Evolutionary conservation across 2,888 invertebrate genomes (phyloP), one percentile per base, ranked within the genome.

Genomic region (Drosophila picticornis): DNA sequence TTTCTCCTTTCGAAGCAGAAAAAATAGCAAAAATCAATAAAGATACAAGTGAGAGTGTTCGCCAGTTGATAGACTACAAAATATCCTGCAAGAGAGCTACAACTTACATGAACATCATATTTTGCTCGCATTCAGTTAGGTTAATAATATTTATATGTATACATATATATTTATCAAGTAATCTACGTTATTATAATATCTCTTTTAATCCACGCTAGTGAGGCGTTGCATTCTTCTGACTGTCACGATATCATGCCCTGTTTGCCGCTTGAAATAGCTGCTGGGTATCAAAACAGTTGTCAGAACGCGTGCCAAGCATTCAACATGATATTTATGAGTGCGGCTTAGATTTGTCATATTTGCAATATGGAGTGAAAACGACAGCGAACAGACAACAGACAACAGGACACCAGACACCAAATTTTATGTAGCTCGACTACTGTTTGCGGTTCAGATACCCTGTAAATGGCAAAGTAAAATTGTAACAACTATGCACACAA

Each of bases 271-370:
- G 3, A 10, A 9, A 9, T 13, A 10, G 2, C 16, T 27, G 27
- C 13, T 56, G 68, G 46, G 36, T 56, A 68, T 52, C 32, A 46
- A 46, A 56, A 68, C 60, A 61, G 43, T 43, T 51, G 71, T 40
- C 36, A 22, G 40, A 50, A 36, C 43, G 56, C 53, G 63, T 64
- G 70, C 46, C 77, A n/a, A 60, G 56, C 73, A 77, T 65, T 79
- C 65, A 56, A 32, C 65, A 56, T 22, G 61, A 65, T 56, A 65
- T 75, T 70, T 70, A 62, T 65, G 77, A 75, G 48, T 70, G 58
- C 48, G 61, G 38, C 48, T 70, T 61, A 48, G 40, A 52, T 62
- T 79, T 75, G 62, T 75, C 75, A 79, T 55, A 65, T 74, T 78
- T 43, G 60, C 38, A 69, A 74, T 78, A 51, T 36, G 27, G n/a